Evolutionary conservation across 2,888 invertebrate species (phyloP).

Genomic region (Eutolmus rufibarbis): DNA sequence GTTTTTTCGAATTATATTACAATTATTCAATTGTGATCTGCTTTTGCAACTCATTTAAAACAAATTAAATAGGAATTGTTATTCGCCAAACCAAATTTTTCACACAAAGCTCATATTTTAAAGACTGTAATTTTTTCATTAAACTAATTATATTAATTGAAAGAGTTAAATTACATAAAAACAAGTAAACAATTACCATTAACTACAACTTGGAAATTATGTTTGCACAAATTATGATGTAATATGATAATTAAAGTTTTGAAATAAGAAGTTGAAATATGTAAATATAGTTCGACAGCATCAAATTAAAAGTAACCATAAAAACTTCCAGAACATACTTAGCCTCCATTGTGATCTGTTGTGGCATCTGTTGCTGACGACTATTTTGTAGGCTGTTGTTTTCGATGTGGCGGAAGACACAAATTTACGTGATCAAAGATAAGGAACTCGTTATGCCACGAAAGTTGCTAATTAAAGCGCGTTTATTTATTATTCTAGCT

Average conservation of each 20-base stretch:
- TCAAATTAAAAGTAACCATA: background rate
- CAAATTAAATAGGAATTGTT: too few species aligned
- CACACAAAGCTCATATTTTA: background rate
- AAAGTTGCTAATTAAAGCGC: constrained; percentile 24
- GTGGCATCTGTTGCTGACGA: background rate
- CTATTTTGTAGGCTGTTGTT: background rate
- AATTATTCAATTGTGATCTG: background rate
- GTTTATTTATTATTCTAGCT: constrained; percentile 22
- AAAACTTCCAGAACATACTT: constrained; percentile 26
- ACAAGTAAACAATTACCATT: background rate
- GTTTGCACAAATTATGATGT: background rate
- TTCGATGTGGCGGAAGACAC: constrained; percentile 18
- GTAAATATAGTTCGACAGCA: background rate
- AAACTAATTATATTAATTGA: background rate
- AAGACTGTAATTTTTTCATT: background rate
- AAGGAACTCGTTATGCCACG: constrained; percentile 20
- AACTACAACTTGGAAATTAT: background rate
- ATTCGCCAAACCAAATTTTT: background rate
- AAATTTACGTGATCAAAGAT: constrained; percentile 35
- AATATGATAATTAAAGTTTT: background rate
- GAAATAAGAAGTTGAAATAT: background rate
- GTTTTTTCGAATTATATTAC: background rate
- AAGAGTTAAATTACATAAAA: background rate
- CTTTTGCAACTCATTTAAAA: background rate
- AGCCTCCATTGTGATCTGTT: constrained; percentile 8